Evolutionary conservation across 2,113 vertebrate species (phyloP).

Genomic region (Hirundichthys speculiger): DNA sequence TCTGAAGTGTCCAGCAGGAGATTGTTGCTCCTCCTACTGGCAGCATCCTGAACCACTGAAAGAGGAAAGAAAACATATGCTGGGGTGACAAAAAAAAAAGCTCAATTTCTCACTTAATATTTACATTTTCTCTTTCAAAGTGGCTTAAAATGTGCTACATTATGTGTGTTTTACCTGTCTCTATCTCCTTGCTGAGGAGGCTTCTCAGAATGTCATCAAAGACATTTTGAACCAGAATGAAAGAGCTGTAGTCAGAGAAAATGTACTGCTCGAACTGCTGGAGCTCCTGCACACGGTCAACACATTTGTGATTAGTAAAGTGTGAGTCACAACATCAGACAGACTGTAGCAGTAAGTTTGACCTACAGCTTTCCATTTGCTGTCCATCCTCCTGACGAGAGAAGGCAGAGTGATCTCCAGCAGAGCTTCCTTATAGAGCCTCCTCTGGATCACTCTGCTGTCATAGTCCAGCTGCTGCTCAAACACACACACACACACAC

Average conservation of each 20-base stretch:
- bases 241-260: conserved; percentile 68
- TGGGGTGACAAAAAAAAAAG: not conserved
- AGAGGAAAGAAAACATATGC: too few relatives aligned
- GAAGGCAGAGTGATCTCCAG: conserved; percentile 61
- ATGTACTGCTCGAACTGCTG: conserved; percentile 69
- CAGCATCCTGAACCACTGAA: conserved; percentile 60
- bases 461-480: conserved; percentile 72
- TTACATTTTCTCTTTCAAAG: not conserved
- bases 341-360: not conserved
- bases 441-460: conserved; percentile 65
- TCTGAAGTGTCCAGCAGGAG: conserved; percentile 53
- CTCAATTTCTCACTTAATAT: not conserved
- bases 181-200: conserved; percentile 54
- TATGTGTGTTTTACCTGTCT: conserved; percentile 48
- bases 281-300: conserved; percentile 59
- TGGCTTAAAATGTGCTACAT: too few relatives aligned
- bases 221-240: conserved; percentile 63
- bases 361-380: conserved; percentile 56
- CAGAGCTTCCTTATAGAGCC: conserved; percentile 55
- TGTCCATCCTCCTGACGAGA: conserved; percentile 54
- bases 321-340: not conserved
- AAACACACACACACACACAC: conserved; percentile 26
- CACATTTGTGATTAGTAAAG: not conserved
- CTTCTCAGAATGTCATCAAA: conserved; percentile 56
- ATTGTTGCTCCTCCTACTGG: conserved; percentile 45